Evolutionary conservation across 2,888 invertebrate species (phyloP).

Genomic region (Lasiommata megera): DNA sequence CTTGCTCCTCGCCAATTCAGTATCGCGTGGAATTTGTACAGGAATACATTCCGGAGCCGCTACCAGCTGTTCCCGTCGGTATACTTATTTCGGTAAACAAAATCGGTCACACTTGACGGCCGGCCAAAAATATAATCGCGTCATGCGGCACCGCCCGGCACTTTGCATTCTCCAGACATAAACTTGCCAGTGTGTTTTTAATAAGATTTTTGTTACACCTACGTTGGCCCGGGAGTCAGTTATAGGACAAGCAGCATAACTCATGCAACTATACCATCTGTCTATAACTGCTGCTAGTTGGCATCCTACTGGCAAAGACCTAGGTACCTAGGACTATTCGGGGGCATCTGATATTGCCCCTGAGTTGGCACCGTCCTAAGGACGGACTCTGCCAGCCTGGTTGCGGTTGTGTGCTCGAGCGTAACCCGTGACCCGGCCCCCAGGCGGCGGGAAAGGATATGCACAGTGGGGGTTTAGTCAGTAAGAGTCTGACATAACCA

Average conservation of each 20-base stretch:
- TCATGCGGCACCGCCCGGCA: conserved; percentile 20
- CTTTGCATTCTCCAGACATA: conserved; percentile 27
- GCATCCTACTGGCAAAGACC: no score
- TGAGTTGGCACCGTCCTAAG: no score
- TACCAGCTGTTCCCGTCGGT: conserved; percentile 31
- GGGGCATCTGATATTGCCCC: no score
- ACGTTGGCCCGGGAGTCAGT: background rate
- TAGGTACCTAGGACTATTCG: no score
- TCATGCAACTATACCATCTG: no score
- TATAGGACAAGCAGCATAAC: background rate
- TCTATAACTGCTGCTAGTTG: no score
- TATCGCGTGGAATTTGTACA: background rate
- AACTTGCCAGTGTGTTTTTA: conserved; percentile 16
- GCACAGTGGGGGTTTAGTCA: no score
- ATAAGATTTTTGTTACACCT: conserved; percentile 10
- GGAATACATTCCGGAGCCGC: conserved; percentile 19
- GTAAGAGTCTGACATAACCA: no score
- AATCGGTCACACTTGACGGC: conserved; percentile 58
- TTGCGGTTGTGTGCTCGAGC: no score
- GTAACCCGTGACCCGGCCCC: no score
- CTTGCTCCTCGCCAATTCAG: background rate
- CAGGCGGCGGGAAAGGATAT: no score
- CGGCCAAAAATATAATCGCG: conserved; percentile 53
- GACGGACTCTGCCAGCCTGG: no score
- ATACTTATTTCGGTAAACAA: conserved; percentile 62